A percentile compares a stretch with the other conserved stretches of the same genome.
These are phyloP conservation scores for Limnephilus marmoratus DNA, from an alignment of 2,888 invertebrate species.

Conservation along the genomic window DNA sequence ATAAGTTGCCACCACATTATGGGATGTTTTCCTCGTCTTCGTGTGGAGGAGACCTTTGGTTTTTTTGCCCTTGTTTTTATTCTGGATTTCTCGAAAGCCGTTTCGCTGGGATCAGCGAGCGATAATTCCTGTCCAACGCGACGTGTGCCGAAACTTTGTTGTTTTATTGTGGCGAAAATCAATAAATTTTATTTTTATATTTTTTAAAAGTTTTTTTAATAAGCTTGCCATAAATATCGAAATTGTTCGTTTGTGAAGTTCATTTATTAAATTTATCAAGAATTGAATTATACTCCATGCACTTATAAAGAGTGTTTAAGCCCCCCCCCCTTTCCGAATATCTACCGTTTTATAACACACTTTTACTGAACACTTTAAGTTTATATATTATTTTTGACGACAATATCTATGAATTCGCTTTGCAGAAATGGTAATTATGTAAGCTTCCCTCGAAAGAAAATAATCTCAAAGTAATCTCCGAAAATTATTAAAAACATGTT, in stretches of 20 bases:
- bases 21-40: background rate
- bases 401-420: too few relatives aligned
- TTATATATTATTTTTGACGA: too few relatives aligned
- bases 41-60: background rate
- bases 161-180: background rate
- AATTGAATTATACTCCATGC: too few relatives aligned
- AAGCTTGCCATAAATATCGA: background rate
- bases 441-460: too few relatives aligned
- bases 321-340: too few relatives aligned
- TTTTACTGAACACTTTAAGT: too few relatives aligned
- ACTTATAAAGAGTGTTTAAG: background rate
- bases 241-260: too few relatives aligned
- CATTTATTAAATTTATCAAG: too few relatives aligned
- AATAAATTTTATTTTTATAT: background rate
- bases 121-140: background rate
- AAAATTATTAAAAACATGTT: too few relatives aligned
- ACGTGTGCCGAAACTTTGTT: background rate
- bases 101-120: background rate
- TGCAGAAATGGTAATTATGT: too few relatives aligned
- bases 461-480: too few relatives aligned
- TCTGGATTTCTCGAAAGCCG: slow-evolving; percentile 17
- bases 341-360: too few relatives aligned
- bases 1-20: background rate
- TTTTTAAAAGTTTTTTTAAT: background rate
- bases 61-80: background rate